Base-by-base conservation (phyloP, 2,888 invertebrate genomes). In the Polietes domitor region DNA sequence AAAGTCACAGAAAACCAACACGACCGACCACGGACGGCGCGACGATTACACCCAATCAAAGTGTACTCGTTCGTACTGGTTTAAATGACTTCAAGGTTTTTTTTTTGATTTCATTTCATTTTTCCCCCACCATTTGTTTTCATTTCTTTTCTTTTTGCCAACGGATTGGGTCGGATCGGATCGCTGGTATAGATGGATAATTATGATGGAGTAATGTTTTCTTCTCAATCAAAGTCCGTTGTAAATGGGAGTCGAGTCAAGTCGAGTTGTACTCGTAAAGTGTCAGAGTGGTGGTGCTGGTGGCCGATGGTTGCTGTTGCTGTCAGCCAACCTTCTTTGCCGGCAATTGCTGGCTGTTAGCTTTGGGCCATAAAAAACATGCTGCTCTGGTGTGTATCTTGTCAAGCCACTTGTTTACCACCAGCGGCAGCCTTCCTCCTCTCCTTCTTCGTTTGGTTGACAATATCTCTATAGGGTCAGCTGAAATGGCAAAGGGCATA, bases 291-390 rank as follows among this genome's bases (percentile, higher is more conserved):
- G 61, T 61, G 28, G n/a, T 61, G 61, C 7, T 28, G 28, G 43
- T 43, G 68, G 68, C 21, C 37, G 32, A 6, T 17, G 7, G 68
- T 43, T 80, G 83, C 82, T 71, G 58, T 77, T 28, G 77, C 26
- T 78, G 83, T 37, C 37, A 65, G 65, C 41, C 68, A 41, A 37
- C 68, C 68, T 68, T 43, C n/a, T 61, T 58, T 61, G 26, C 26
- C 26, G 26, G 41, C 68, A 68, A 68, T 58, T 68, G 43, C 53
- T 65, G 37, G 37, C 58, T n/a, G n/a, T 19, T 37, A 28, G 71
- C 75, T 84, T 84, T 81, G 78, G 84, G 84, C 78, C 75, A 81
- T 81, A 78, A 81, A 78, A 79, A 81, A 55, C 21, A 10, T 55
- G 21, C 55, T 68, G 68, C 41, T 43, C 24, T 28, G n/a, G n/a